These are phyloP conservation scores for Sarcophaga peregrina DNA, from an alignment of 1,140 invertebrate species.

Conservation along the genomic window DNA sequence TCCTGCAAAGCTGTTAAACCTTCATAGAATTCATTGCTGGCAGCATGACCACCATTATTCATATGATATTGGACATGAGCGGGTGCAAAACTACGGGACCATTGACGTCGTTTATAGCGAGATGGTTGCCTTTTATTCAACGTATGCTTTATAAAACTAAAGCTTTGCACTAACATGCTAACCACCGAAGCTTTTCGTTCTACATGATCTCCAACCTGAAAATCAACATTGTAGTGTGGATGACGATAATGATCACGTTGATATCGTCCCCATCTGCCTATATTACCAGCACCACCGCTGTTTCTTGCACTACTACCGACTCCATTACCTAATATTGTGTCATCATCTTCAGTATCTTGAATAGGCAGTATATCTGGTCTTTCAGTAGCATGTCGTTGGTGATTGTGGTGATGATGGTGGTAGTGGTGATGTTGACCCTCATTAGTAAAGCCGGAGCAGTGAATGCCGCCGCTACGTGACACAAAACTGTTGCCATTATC, in stretches of 20 bases:
- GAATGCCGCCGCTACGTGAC: slow-evolving; percentile 10
- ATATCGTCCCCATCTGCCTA: slow-evolving; percentile 43
- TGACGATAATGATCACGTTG: slow-evolving; percentile 39
- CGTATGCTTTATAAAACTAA: slow-evolving; percentile 69
- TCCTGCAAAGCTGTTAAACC: slow-evolving; percentile 53
- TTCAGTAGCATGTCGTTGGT: slow-evolving; percentile 47
- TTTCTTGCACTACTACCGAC: neutral
- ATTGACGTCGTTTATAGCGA: slow-evolving; percentile 65
- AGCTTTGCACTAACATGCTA: slow-evolving; percentile 70
- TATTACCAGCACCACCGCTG: neutral
- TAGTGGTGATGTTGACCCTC: slow-evolving; percentile 32
- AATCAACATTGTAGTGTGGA: slow-evolving; percentile 52
- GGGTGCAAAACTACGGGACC: slow-evolving; percentile 71
- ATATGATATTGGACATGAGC: slow-evolving; percentile 54
- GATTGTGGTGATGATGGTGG: slow-evolving; percentile 26
- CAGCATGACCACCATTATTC: slow-evolving; percentile 37
- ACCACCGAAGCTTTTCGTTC: slow-evolving; percentile 72
- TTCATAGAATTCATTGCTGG: slow-evolving; percentile 49
- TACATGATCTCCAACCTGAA: slow-evolving; percentile 53
- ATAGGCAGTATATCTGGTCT: slow-evolving; percentile 67
- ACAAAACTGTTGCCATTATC: neutral
- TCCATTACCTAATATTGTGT: slow-evolving; percentile 42
- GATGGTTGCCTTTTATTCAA: slow-evolving; percentile 68
- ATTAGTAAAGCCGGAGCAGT: slow-evolving; percentile 4
- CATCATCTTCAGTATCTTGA: slow-evolving; percentile 49